A percentile compares a stretch with the other conserved stretches of the same genome.
phyloP scores from a whole-genome alignment of 2,888 invertebrate genomes.

The Cantharis rufa region DNA sequence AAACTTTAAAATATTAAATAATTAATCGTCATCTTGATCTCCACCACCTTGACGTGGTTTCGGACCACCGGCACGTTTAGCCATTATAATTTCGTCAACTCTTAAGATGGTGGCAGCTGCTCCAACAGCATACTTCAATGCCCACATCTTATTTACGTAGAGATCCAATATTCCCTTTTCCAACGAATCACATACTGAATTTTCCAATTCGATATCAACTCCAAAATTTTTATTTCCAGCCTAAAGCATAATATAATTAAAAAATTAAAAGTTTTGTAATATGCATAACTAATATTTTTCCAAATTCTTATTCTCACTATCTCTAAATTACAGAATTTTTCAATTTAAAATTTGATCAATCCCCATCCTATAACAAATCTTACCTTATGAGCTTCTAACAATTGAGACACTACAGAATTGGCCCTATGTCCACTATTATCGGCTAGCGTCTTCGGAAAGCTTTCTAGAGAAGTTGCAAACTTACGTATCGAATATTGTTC shows the following conservation, averaged over 20 bases:
- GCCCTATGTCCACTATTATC: slow-evolving; percentile 93
- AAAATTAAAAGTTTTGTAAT: not conserved
- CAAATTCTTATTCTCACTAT: not conserved
- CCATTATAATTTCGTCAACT: slow-evolving; percentile 98
- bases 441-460: slow-evolving; percentile 88
- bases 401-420: slow-evolving; percentile 82
- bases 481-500: slow-evolving; percentile 97
- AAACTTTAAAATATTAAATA: not conserved
- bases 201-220: slow-evolving; percentile 84
- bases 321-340: too few species aligned
- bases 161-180: slow-evolving; percentile 82
- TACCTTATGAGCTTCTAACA: slow-evolving; percentile 89
- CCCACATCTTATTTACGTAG: slow-evolving; percentile 88
- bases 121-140: slow-evolving; percentile 90
- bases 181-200: slow-evolving; percentile 73
- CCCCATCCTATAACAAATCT: not conserved
- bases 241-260: slow-evolving; percentile 43
- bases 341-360: not conserved
- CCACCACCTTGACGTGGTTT: slow-evolving; percentile 70
- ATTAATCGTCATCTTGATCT: slow-evolving; percentile 72
- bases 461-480: slow-evolving; percentile 87
- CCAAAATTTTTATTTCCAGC: slow-evolving; percentile 77
- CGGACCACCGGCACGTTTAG: slow-evolving; percentile 94
- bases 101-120: slow-evolving; percentile 91
- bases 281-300: not conserved